Percentiles rank a stretch among this genome's conserved stretches.
Conservation (phyloP, 2,797 vertebrate species). For the Spondyliosoma cantharus region DNA sequence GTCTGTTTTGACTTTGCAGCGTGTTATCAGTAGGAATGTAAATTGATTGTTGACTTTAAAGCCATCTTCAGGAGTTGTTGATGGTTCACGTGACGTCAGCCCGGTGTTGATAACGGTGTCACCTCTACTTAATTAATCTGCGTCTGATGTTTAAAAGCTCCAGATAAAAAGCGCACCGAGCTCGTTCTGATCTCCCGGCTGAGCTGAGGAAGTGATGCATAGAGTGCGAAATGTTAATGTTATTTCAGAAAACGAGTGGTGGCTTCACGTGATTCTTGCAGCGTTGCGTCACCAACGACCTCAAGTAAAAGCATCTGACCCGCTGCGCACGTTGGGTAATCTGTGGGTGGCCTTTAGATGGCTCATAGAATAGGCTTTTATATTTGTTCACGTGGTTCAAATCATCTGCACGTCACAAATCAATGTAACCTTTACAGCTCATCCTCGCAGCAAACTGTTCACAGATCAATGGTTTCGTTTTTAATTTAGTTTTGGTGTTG, state of each 20-base stretch:
- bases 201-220: conserved; percentile 21
- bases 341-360: neutral
- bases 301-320: neutral
- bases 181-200: neutral
- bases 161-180: neutral
- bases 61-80: neutral
- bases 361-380: neutral
- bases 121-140: neutral
- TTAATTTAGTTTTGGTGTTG: neutral
- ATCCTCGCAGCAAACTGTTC: neutral
- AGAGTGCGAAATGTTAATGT: conserved; percentile 13
- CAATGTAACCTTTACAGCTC: neutral
- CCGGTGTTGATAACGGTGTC: neutral
- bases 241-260: conserved; percentile 3
- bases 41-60: conserved; percentile 7
- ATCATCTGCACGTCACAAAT: conserved; percentile 1
- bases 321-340: accelerated
- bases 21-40: neutral
- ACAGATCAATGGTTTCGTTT: neutral
- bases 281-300: no score
- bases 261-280: neutral
- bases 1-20: neutral
- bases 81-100: conserved; percentile 15
- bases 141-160: conserved; percentile 2
- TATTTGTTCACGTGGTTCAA: neutral